Conservation (phyloP, 2,113 vertebrate genomes). For the Pseudonaja textilis region DNA sequence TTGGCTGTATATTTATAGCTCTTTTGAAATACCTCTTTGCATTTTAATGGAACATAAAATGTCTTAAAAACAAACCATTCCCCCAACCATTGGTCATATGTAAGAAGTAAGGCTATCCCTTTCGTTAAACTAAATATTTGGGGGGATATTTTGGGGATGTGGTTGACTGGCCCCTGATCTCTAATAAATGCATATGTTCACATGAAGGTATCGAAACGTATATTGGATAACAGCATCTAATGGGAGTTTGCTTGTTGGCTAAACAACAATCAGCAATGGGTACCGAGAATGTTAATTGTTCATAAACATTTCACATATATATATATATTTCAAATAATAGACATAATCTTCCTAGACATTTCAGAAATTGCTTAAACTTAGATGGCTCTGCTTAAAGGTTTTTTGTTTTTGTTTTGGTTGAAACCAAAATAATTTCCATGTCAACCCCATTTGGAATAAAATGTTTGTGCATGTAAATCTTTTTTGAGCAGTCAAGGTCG, state of each 20-base stretch:
- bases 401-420: not conserved
- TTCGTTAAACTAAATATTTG: not conserved
- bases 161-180: not conserved
- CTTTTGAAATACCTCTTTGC: not conserved
- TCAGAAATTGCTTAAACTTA: not conserved
- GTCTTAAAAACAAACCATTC: not conserved
- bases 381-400: not conserved
- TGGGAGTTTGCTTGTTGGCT: too few species aligned
- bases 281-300: not conserved
- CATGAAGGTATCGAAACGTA: not conserved
- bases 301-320: not conserved
- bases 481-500: not conserved
- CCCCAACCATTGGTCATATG: not conserved
- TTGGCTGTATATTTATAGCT: not conserved
- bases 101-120: not conserved
- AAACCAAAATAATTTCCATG: not conserved
- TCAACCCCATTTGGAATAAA: not conserved
- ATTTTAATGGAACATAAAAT: not conserved
- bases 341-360: not conserved
- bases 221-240: not conserved
- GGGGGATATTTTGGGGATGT: not conserved
- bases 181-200: not conserved
- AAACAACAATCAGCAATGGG: not conserved
- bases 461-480: not conserved
- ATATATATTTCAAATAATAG: not conserved